These are phyloP conservation scores for Spodoptera exigua DNA, from an alignment of 2,888 invertebrate species.

Conservation along the genomic window DNA sequence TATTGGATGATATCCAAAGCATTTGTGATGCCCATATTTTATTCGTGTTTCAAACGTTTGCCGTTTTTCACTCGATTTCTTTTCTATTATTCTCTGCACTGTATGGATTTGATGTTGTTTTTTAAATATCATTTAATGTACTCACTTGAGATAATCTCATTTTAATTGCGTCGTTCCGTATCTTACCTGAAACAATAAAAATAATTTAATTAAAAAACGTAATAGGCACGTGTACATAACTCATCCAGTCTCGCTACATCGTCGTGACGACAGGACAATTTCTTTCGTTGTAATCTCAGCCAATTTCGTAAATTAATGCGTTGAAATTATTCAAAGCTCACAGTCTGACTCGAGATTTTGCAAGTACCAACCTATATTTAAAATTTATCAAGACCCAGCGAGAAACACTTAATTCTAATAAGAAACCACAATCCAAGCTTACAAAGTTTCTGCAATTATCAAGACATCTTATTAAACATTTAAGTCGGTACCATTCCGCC, in stretches of 20 bases:
- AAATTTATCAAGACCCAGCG: constrained; percentile 47
- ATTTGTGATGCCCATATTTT: constrained; percentile 38
- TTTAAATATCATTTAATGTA: not conserved
- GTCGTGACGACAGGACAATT: constrained; percentile 13
- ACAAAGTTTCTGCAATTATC: constrained; percentile 60
- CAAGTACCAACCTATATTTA: constrained; percentile 37
- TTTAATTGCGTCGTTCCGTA: not conserved
- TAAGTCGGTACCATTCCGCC: constrained; percentile 53
- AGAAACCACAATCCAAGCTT: constrained; percentile 59
- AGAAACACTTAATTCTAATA: constrained; percentile 54
- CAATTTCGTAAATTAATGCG: constrained; percentile 48
- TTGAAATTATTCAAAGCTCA: constrained; percentile 52
- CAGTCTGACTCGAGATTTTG: constrained; percentile 43
- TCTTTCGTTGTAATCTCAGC: constrained; percentile 23
- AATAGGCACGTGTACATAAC: not conserved
- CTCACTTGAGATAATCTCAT: constrained; percentile 23
- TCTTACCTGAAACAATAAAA: constrained; percentile 53
- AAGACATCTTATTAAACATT: constrained; percentile 60
- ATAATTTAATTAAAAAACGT: constrained; percentile 6
- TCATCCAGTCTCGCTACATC: constrained; percentile 1
- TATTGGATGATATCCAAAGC: constrained; percentile 40
- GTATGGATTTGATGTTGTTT: constrained; percentile 1
- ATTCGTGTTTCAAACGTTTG: constrained; percentile 40
- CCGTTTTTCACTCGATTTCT: not conserved
- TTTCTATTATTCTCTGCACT: constrained; percentile 9